Evolutionary conservation across 2,113 vertebrate species (phyloP), one percentile per base, ranked within the genome.

Genomic region (Rhineura floridana): DNA sequence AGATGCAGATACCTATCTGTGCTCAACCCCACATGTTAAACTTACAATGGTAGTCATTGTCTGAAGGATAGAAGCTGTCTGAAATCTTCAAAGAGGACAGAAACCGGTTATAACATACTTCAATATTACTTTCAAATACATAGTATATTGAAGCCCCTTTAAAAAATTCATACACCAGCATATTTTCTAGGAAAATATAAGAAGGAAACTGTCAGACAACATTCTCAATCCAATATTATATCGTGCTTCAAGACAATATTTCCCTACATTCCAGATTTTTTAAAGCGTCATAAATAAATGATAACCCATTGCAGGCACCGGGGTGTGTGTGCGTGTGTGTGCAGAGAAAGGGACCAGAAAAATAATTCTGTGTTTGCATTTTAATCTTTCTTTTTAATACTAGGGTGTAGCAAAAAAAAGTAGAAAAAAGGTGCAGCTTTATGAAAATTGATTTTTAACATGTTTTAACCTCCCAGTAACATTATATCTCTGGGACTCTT

Each of bases 341-440:
- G 98, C 96, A 12, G 46, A 6, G 73, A 19, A 15, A 8, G 59
- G 33, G 46, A 28, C 19, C 96, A 97, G 97, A 97, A 98, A 97
- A 97, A 98, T 98, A 98, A 98, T 98, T 98, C 98, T 98, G 96
- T 97, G 97, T 98, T 98, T 98, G 98, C 97, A 98, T 98, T 98
- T 98, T 97, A 97, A 97, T 98, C 96, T 94, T 15, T 88, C 50
- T 77, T 67, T 98, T 97, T 98, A 98, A 98, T 98, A 98, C 98
- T 95, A 96, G 91, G 95, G 95, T 95, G 96, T 97, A 97, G 97
- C 98, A 94, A 96, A 97, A 97, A 97, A 97, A 97, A 36, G 17
- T 3, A 15, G 7, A 23, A 2, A 80, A 77, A 65, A 52, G 96
- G 98, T 97, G 96, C 97, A 97, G 98, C 97, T 96, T 98, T 97